Base-by-base conservation (phyloP, 2,797 vertebrate species). In the Taeniopygia guttata region DNA sequence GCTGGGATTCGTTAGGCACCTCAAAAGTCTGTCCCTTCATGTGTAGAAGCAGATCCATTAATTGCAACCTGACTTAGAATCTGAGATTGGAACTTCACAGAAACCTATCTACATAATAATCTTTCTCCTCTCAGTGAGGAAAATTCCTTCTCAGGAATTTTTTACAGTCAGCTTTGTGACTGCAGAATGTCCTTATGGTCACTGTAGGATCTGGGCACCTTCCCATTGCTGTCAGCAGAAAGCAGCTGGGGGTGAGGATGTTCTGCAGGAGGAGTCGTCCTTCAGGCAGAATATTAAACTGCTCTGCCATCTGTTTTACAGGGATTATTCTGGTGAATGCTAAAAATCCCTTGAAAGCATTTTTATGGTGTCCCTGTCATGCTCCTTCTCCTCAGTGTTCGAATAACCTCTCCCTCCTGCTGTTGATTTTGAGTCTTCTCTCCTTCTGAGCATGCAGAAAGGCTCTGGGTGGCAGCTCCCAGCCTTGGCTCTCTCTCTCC, bases 281-380 rank as follows among this genome's bases (percentile, higher is more conserved):
- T 95, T 92, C 82, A 63, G 64, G 72, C 48, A 55, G 84, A 84
- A 56, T 49, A 78, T 63, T 62, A 76, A 88, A 69, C 43, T 60
- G 46, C 82, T 60, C 75, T 26, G 26, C 96, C 93, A 95, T 96
- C 97, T 97, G 96, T 85, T 96, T 95, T 88, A 56, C 60, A 34
- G 34, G 60, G 82, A 93, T 92, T 95, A 93, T 79, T 93, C 85
- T 78, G 55, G 74, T 79, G 87, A 48, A 56, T 48, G 23, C 43
- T 80, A 58, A 95, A 94, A 45, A 91, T 69, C 84, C 64, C 56
- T 55, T 87, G 81, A 84, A 97, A 97, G 84, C 84, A 88, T 81
- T 93, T 91, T 88, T 68, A n/a, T 36, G 26, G 68, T 40, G 32
- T 58, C 64, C 38, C 58, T 49, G 25, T 55, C 69, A 2, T 29